Conservation (phyloP, 2,113 vertebrate species). For the Myotis davidii region DNA sequence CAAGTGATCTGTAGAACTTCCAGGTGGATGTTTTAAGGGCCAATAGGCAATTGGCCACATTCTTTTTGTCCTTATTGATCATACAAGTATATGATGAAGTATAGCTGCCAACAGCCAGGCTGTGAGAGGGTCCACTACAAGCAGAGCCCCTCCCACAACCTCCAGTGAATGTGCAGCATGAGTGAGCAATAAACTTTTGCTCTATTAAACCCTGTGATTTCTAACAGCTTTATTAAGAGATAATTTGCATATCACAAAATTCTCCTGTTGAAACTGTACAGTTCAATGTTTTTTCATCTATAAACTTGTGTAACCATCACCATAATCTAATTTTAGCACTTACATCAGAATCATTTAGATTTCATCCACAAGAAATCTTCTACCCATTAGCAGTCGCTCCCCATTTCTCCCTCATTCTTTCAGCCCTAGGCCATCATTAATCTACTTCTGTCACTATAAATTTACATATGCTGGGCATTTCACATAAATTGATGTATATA, state of each 20-base stretch:
- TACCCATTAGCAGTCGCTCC: neutral
- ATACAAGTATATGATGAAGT: neutral
- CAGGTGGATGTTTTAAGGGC: neutral
- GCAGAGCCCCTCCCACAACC: neutral
- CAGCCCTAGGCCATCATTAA: neutral
- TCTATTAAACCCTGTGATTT: neutral
- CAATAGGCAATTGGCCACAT: neutral
- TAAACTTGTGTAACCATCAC: neutral
- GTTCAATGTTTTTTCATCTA: neutral
- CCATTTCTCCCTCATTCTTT: neutral
- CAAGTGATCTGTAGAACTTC: neutral
- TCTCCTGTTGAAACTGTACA: neutral
- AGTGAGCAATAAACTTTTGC: neutral
- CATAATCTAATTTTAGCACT: neutral
- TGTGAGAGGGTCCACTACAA: neutral
- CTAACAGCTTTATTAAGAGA: neutral
- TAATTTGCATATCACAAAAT: neutral
- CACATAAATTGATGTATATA: neutral
- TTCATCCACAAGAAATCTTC: slow-evolving; percentile 27
- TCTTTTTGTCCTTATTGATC: neutral
- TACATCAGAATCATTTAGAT: slow-evolving; percentile 29
- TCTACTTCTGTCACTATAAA: slow-evolving; percentile 25
- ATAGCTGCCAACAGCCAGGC: neutral
- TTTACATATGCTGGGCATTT: neutral
- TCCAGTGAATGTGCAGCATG: neutral